phyloP scores from a whole-genome alignment of 2,888 invertebrate genomes.

The Antitype chi region DNA sequence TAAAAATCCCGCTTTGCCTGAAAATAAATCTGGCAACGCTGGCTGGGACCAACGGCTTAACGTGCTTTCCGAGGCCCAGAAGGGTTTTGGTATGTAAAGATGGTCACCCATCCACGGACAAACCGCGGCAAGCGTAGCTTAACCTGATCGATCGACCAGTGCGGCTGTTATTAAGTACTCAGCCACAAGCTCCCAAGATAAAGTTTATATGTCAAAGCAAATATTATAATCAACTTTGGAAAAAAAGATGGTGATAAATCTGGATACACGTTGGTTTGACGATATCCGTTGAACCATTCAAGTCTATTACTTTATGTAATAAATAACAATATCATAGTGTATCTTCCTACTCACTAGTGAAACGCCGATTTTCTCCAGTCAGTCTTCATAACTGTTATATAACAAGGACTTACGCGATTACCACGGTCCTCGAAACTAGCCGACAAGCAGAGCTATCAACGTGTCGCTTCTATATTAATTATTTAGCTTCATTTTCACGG shows the following conservation, averaged over 20 bases:
- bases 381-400: constrained; percentile 48
- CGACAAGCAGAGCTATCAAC: constrained; percentile 53
- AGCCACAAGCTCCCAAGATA: no score
- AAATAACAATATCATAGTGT: neutral
- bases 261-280: no score
- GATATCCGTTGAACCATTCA: neutral
- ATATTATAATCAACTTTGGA: neutral
- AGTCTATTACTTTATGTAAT: neutral
- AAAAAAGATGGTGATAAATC: neutral
- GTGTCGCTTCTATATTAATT: constrained; percentile 53
- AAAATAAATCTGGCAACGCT: no score
- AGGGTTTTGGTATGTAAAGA: no score
- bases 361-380: constrained; percentile 43
- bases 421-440: constrained; percentile 51
- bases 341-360: constrained; percentile 9
- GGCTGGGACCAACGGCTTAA: no score
- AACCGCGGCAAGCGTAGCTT: no score
- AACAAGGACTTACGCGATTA: constrained; percentile 53
- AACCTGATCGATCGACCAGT: no score
- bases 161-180: no score
- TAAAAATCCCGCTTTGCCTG: no score
- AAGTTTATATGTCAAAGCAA: neutral
- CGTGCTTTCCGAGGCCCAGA: no score
- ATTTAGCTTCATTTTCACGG: constrained; percentile 52
- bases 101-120: no score